Percentiles rank a stretch among this genome's conserved stretches.
phyloP scores from a whole-genome alignment of 2,797 vertebrate species.

The Lerista edwardsae region DNA sequence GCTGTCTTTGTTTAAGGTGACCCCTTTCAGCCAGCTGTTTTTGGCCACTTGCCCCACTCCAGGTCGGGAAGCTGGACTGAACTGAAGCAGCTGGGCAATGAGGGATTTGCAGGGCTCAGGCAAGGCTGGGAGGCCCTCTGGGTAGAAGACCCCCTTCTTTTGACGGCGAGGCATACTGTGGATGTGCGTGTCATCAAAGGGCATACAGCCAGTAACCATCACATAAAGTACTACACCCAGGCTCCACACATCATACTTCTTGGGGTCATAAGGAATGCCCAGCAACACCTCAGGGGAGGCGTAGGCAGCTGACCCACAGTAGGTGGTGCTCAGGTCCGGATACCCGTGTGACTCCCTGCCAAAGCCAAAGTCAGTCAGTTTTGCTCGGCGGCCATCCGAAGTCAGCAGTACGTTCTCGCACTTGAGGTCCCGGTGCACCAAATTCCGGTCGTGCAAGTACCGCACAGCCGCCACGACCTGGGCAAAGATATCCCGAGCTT shows the following conservation, averaged over 20 bases:
- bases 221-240: conserved; percentile 81
- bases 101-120: conserved; percentile 73
- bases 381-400: conserved; percentile 70
- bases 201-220: conserved; percentile 81
- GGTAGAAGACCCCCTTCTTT: conserved; percentile 76
- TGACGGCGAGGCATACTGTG: conserved; percentile 73
- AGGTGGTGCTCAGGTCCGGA: conserved; percentile 77
- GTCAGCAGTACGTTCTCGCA: conserved; percentile 83
- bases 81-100: conserved; percentile 77
- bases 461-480: conserved; percentile 77
- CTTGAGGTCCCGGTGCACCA: conserved; percentile 83
- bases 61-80: conserved; percentile 68
- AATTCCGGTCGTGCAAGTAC: conserved; percentile 79
- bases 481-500: conserved; percentile 76
- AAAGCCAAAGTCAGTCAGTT: conserved; percentile 81
- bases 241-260: conserved; percentile 83
- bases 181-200: conserved; percentile 76
- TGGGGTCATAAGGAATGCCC: conserved; percentile 79
- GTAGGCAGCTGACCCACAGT: conserved; percentile 80
- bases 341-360: conserved; percentile 71
- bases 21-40: conserved; percentile 76
- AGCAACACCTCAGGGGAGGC: conserved; percentile 80
- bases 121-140: conserved; percentile 56
- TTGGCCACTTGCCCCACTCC: conserved; percentile 72
- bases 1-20: conserved; percentile 15